Evolutionary conservation across 1,140 invertebrate genomes (phyloP), one percentile per base, ranked within the genome.

Genomic region (Polypedilum pembai): DNA sequence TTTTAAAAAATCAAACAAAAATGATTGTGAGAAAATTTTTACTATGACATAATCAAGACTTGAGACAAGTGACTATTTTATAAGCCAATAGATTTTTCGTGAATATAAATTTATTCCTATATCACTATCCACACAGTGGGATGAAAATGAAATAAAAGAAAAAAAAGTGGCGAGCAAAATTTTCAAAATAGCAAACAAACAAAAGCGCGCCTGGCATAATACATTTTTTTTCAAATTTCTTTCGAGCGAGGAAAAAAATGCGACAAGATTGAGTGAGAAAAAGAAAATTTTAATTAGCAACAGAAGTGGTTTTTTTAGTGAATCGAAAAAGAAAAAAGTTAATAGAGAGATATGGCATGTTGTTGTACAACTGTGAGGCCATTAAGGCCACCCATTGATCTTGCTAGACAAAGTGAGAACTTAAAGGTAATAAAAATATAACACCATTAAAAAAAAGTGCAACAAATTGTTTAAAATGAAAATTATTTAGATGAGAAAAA

Each of bases 371-470:
- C 85, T 79, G 83, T 85, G 69, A 81, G 86, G 75, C 89, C 88
- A 21, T 87, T 93, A 75, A 86, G 88, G 77, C 85, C 88, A 75
- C 91, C 92, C 73, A 90, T 94, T 79, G 89, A 90, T 80, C 83
- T 92, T 74, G 86, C 79, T 78, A 88, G 89, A 77, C 92, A 94
- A 80, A 93, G 91, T 72, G 91, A 94, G 78, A 81, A 87, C 76
- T 83, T 92, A 74, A 92, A 90, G 90, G 92, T 94, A 83, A 87
- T 85, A 69, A 69, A 7, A 18, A 20, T 4, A 5, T 1, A 20
- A 66, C n/a, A 66, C 7, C 41, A 7, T n/a, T n/a, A n/a, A n/a
- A n/a, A n/a, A n/a, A n/a, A n/a, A n/a, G 24, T 33, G 5, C 24
- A 33, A 33, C 24, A 33, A 33, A 33, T 3, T 33, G 5, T 3